Evolutionary conservation across 2,113 vertebrate species (phyloP).

Genomic region (Psophia crepitans): DNA sequence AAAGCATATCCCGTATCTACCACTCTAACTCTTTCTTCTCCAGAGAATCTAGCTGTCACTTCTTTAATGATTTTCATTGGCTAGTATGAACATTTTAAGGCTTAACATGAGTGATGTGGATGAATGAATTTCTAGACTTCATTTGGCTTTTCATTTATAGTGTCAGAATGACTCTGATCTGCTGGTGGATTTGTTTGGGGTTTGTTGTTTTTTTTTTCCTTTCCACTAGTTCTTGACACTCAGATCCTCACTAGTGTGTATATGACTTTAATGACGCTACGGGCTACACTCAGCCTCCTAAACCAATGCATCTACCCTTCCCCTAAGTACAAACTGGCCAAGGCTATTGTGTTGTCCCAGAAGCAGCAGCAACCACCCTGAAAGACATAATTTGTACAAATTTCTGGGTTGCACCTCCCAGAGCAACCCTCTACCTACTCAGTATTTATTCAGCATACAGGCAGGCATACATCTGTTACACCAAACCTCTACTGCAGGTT

Average conservation of each 20-base stretch:
- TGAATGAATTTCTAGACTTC: slow-evolving; percentile 31
- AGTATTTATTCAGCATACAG: background rate
- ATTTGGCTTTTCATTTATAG: slow-evolving; percentile 16
- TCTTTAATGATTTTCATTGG: slow-evolving; percentile 40
- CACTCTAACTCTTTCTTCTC: background rate
- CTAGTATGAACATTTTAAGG: background rate
- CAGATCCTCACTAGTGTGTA: background rate
- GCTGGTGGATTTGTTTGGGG: background rate
- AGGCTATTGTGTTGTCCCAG: background rate
- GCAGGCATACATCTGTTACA: background rate
- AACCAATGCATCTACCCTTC: background rate
- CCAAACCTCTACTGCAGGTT: background rate
- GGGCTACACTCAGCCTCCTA: background rate
- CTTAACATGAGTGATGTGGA: slow-evolving; percentile 24
- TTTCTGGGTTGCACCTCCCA: background rate
- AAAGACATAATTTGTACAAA: background rate
- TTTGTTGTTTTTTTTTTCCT: background rate
- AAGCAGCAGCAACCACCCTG: background rate
- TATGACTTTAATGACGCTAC: background rate
- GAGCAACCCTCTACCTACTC: background rate
- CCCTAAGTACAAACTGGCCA: background rate
- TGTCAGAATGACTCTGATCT: background rate
- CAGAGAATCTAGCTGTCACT: slow-evolving; percentile 12
- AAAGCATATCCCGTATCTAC: background rate
- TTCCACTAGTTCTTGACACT: background rate